Base-by-base conservation (phyloP, 1,140 invertebrate genomes). In the Meloidogyne floridensis region DNA sequence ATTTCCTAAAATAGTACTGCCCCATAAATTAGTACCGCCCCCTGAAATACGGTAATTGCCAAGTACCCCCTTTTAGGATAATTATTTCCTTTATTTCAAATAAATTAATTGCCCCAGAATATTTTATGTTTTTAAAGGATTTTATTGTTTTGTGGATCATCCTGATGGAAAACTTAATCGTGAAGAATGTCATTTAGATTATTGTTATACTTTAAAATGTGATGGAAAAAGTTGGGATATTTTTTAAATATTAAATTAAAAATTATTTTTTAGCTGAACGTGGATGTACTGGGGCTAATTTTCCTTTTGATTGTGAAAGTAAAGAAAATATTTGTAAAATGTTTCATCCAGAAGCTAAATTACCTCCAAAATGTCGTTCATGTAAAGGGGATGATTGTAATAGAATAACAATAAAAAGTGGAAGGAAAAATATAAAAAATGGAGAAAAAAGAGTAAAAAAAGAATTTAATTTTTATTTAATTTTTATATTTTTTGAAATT, bases 251-350 rank as follows among this genome's bases (percentile, higher is more conserved):
- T 65, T 65, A 18, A n/a, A n/a, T 65, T 54, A 10, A 10, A 10
- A 9, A n/a, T 65, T 65, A 59, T 59, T 15, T 59, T 59, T 13
- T n/a, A 65, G 59, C 59, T 65, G 59, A 65, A 18, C 15, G 59
- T n/a, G 59, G 59, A n/a, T 65, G 59, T 65, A 65, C 59, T n/a
- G 59, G 59, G n/a, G n/a, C 59, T n/a, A 65, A 65, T 65, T 65
- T 65, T 18, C 59, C 59, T n/a, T 65, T 65, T 65, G 59, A 65
- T 65, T 65, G 59, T 65, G 59, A 65, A 65, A 65, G 59, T 65
- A 65, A 65, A 65, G 59, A 65, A 65, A 65, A 65, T 65, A 65
- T 65, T n/a, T 65, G 59, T 65, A 65, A 65, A 65, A 65, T 65
- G 59, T 65, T 65, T 65, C 59, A 65, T 18, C 59, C 59, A 18